phyloP scores from a whole-genome alignment of 2,888 invertebrate genomes.

The Macrophya alboannulata region DNA sequence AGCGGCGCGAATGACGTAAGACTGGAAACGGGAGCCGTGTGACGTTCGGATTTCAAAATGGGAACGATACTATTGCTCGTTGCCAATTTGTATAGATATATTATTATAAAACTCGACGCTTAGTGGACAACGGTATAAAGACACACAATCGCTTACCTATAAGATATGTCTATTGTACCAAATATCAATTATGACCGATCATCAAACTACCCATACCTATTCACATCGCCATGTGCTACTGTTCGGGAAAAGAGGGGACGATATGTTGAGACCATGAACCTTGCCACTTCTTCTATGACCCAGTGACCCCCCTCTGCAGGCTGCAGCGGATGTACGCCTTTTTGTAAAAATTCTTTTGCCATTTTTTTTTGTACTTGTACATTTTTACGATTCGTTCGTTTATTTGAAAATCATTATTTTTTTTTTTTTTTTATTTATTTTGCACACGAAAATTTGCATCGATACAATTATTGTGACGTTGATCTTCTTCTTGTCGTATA shows the following conservation, averaged over 20 bases:
- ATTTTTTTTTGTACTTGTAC: background rate
- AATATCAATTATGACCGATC: background rate
- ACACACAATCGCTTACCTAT: background rate
- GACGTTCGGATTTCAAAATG: slow-evolving; percentile 50
- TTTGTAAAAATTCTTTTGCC: background rate
- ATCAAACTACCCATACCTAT: background rate
- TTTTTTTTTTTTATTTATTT: background rate
- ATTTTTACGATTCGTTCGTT: background rate
- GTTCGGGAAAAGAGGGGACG: background rate
- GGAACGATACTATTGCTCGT: slow-evolving; percentile 42
- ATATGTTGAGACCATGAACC: background rate
- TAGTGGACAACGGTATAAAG: background rate
- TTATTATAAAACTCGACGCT: background rate
- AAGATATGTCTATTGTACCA: background rate
- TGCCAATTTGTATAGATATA: slow-evolving; percentile 46
- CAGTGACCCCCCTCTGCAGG: slow-evolving; percentile 28
- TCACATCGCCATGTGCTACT: slow-evolving; percentile 18
- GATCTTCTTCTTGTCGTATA: background rate
- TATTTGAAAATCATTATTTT: background rate
- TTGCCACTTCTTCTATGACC: slow-evolving; percentile 8
- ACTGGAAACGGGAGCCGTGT: slow-evolving; percentile 49
- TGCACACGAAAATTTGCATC: background rate
- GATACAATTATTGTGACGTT: background rate
- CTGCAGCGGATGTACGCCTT: background rate
- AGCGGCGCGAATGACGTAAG: slow-evolving; percentile 39